phyloP scores from a whole-genome alignment of 2,797 vertebrate genomes.

The Myotis daubentonii region DNA sequence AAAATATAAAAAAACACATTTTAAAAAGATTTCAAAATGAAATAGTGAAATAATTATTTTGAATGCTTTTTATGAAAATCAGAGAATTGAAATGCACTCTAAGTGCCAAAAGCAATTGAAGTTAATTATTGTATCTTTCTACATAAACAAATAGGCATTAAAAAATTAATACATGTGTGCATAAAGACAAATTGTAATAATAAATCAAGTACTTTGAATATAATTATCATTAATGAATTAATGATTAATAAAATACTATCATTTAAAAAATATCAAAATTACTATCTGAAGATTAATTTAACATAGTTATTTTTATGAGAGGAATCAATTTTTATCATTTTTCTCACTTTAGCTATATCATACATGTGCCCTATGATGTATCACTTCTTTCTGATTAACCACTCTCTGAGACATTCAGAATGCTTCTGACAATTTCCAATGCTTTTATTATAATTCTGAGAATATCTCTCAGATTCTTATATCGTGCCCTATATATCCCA shows the following conservation, averaged over 20 bases:
- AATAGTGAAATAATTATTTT: neutral
- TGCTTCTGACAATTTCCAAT: neutral
- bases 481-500: neutral
- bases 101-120: neutral
- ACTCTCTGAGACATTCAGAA: neutral
- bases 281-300: neutral
- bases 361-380: neutral
- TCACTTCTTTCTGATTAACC: neutral
- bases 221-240: neutral
- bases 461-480: neutral
- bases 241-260: neutral
- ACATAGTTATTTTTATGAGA: neutral
- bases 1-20: neutral
- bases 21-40: neutral
- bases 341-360: constrained; percentile 27
- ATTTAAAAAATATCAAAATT: constrained; percentile 7
- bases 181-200: neutral
- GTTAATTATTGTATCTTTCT: neutral
- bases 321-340: neutral
- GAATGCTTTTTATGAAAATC: neutral
- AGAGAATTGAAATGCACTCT: neutral
- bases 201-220: neutral
- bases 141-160: neutral
- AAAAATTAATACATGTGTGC: neutral
- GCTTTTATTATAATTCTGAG: neutral